phyloP scores from a whole-genome alignment of 2,113 vertebrate species.

The Brachionichthys hirsutus region DNA sequence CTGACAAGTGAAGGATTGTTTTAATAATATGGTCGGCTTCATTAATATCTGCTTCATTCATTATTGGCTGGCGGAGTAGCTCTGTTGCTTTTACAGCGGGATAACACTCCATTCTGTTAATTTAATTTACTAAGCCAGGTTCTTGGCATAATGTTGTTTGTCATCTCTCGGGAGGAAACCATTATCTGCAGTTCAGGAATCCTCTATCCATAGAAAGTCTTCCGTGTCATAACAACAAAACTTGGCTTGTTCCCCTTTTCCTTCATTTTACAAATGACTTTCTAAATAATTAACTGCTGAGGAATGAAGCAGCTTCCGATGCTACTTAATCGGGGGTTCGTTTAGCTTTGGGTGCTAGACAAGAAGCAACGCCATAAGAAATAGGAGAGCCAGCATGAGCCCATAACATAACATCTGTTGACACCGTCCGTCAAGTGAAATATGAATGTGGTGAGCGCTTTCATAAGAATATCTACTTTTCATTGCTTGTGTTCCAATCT shows the following conservation, averaged over 20 bases:
- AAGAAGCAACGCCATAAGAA: slow-evolving; percentile 50
- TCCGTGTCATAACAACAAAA: slow-evolving; percentile 51
- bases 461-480: slow-evolving; percentile 12
- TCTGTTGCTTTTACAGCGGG: slow-evolving; percentile 59
- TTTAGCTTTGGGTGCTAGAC: slow-evolving; percentile 41
- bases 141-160: slow-evolving; percentile 43
- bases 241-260: slow-evolving; percentile 38
- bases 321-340: slow-evolving; percentile 65
- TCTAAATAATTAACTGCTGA: slow-evolving; percentile 59
- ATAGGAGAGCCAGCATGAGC: slow-evolving; percentile 36
- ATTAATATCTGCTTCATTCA: slow-evolving; percentile 66
- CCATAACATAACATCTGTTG: slow-evolving; percentile 60
- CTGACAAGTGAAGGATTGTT: slow-evolving; percentile 58
- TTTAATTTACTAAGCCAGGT: slow-evolving; percentile 55
- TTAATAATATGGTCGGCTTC: slow-evolving; percentile 50
- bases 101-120: slow-evolving; percentile 61
- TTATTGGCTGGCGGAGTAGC: slow-evolving; percentile 60
- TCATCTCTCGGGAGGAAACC: slow-evolving; percentile 54
- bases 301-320: slow-evolving; percentile 42
- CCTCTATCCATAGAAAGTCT: slow-evolving; percentile 54
- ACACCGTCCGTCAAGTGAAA: slow-evolving; percentile 44
- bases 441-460: slow-evolving; percentile 29
- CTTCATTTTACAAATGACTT: slow-evolving; percentile 71
- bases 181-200: slow-evolving; percentile 61
- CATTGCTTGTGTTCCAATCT: slow-evolving; percentile 36